phyloP scores from a whole-genome alignment of 2,888 invertebrate genomes.

The Bruchidius siliquastri region DNA sequence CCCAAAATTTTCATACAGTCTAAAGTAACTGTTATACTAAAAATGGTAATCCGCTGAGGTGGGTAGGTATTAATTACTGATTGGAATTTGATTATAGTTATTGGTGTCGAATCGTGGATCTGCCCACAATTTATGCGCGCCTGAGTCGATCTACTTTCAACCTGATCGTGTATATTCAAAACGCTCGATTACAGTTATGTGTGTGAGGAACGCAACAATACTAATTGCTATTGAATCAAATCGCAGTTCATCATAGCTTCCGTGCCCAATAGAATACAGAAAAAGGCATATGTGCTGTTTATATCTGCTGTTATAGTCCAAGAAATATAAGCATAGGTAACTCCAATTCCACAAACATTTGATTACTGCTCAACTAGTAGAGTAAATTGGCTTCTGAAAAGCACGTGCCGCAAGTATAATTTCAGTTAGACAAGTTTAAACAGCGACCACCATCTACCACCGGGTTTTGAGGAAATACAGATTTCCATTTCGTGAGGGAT shows the following conservation, averaged over 20 bases:
- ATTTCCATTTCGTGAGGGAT: too few species aligned
- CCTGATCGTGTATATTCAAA: neutral
- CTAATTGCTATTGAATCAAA: neutral
- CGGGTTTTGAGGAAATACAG: too few species aligned
- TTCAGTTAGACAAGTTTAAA: too few species aligned
- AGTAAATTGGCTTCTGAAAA: too few species aligned
- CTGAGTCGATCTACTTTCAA: neutral
- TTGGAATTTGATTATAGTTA: neutral
- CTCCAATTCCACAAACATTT: constrained; percentile 32
- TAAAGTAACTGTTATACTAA: neutral
- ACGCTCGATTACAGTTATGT: neutral
- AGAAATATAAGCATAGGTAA: neutral
- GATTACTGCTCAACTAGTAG: too few species aligned
- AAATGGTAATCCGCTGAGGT: neutral
- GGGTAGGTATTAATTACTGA: neutral
- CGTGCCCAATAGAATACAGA: neutral
- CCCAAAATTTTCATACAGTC: too few species aligned
- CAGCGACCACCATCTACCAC: too few species aligned
- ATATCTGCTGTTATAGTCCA: neutral
- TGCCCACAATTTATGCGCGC: neutral
- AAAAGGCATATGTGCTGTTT: neutral
- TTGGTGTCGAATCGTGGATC: neutral
- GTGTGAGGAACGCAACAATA: neutral
- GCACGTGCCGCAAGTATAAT: too few species aligned
- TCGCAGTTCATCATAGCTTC: neutral